Conservation (phyloP, 2,888 invertebrate genomes). For the Ligdia adustata region DNA sequence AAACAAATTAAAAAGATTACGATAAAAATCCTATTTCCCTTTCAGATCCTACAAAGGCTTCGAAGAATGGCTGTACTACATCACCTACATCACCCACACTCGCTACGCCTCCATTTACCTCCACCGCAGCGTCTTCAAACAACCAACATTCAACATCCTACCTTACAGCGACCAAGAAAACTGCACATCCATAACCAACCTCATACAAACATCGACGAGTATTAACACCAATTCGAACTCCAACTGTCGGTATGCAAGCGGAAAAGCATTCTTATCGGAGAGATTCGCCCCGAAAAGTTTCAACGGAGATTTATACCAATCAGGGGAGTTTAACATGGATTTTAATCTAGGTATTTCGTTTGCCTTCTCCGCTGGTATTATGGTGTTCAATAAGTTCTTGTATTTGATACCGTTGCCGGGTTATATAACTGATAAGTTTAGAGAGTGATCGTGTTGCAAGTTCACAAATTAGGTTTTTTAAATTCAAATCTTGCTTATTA, state of each 20-base stretch:
- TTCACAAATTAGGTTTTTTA: too few relatives aligned
- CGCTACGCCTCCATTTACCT: conserved; percentile 91
- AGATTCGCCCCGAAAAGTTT: conserved; percentile 85
- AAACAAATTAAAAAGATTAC: too few relatives aligned
- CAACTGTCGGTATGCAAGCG: conserved; percentile 88
- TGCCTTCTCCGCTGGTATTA: conserved; percentile 92
- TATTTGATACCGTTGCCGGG: conserved; percentile 94
- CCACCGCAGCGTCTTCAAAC: conserved; percentile 88
- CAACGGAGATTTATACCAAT: conserved; percentile 80
- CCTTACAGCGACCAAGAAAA: conserved; percentile 80
- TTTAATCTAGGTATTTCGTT: conserved; percentile 92
- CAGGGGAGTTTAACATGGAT: conserved; percentile 87
- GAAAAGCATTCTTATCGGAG: conserved; percentile 88
- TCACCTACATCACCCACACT: conserved; percentile 91
- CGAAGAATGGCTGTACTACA: conserved; percentile 92
- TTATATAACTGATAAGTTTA: conserved; percentile 93
- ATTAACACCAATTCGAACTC: conserved; percentile 78
- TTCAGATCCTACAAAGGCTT: conserved; percentile 90
- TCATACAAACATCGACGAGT: conserved; percentile 80
- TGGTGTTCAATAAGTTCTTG: conserved; percentile 92
- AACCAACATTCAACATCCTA: conserved; percentile 79
- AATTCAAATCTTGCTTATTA: too few relatives aligned
- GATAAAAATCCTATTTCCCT: too few relatives aligned
- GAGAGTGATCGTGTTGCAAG: conserved; percentile 85
- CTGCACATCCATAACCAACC: conserved; percentile 79